Base-by-base conservation (phyloP, 1,140 invertebrate genomes). In the Procambarus clarkii region DNA sequence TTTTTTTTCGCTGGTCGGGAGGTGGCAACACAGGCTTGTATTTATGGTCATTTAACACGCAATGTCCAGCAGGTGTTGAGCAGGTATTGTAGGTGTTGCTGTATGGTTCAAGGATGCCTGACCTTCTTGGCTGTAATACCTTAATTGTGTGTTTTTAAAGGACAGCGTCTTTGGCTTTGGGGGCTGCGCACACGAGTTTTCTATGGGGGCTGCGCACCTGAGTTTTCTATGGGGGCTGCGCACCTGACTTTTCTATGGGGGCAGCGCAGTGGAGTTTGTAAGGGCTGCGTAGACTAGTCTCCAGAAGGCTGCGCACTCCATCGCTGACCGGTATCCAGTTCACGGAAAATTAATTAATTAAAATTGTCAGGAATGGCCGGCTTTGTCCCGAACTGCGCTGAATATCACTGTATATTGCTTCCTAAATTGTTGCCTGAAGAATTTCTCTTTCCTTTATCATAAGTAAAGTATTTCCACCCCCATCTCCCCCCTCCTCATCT, bases 11-110 rank as follows among this genome's bases (percentile, higher is more conserved):
- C 50, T 54, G 13, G 69, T 5, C 15, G 46, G 46, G 48, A 86
- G 84, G 84, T 86, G 84, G 84, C 69, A 86, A 86, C 84, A 48
- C 58, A 46, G 44, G 2, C 64, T 85, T 54, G 46, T 86, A 86
- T 86, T 86, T 86, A 86, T 77, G 84, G 69, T 48, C 74, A 34
- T 54, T 86, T 58, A 77, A 86, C 74, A 74, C 84, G 84, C 84
- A 58, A 77, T 5, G 2, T 48, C 2, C 71, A 46, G 48, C 50
- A 77, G 77, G 69, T 71, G 77, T 86, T 86, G 69, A 34, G 58
- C 48, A 54, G 77, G 71, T 77, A 9, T 54, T n/a, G n/a, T n/a
- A n/a, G n/a, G n/a, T n/a, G n/a, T 54, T 54, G 50, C 8, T 54
- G 50, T 54, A 54, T 3, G 50, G 8, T 9, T 54, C 13, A 54